Conservation (phyloP, 2,113 vertebrate species). For the Hippocampus abdominalis region DNA sequence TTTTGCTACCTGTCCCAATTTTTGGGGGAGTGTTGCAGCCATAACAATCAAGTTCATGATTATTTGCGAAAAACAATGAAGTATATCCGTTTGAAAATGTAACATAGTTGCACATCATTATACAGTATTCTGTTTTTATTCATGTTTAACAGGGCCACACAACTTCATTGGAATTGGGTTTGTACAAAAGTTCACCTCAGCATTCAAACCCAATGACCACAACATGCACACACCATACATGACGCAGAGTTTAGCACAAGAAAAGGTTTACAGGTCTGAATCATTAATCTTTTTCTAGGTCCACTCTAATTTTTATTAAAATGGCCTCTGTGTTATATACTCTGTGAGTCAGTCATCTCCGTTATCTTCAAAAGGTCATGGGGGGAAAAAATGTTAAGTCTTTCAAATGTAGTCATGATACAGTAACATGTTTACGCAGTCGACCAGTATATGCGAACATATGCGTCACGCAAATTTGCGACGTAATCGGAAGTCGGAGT, state of each 20-base stretch:
- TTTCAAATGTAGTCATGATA: background rate
- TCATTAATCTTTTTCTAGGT: conserved; percentile 13
- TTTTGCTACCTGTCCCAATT: too few species aligned
- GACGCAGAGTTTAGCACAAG: background rate
- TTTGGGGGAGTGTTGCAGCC: too few species aligned
- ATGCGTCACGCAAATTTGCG: background rate
- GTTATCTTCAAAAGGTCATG: too few species aligned
- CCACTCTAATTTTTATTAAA: background rate
- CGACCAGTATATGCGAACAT: background rate
- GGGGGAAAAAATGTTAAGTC: background rate
- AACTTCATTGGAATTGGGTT: too few species aligned
- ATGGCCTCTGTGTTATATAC: background rate
- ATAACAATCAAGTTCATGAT: too few species aligned
- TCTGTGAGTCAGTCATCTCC: too few species aligned
- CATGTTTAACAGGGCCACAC: too few species aligned
- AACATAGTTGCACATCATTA: too few species aligned
- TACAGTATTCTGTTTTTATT: too few species aligned
- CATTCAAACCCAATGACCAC: background rate
- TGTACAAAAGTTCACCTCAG: background rate
- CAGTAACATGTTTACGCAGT: background rate
- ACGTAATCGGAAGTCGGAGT: too few species aligned
- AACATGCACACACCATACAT: background rate
- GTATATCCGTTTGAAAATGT: too few species aligned
- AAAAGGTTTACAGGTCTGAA: background rate
- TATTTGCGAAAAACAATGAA: too few species aligned